These are phyloP conservation scores for Pseudois nayaur DNA, from an alignment of 2,113 vertebrate genomes.

Conservation along the genomic window DNA sequence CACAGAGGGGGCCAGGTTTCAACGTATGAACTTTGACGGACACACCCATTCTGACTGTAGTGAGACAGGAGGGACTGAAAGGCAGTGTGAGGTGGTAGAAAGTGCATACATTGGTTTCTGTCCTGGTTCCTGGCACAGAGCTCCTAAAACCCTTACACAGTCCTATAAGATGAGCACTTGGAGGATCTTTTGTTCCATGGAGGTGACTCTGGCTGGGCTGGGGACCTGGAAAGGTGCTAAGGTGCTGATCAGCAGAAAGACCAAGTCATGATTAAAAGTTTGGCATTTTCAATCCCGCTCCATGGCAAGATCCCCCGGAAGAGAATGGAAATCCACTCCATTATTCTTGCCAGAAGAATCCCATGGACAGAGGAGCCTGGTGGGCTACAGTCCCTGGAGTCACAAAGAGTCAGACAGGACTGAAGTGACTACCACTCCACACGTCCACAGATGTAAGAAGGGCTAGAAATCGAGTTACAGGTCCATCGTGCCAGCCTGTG, in stretches of 20 bases:
- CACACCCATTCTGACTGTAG: not conserved
- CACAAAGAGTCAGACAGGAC: not conserved
- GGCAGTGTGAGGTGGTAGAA: not conserved
- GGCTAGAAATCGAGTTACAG: not conserved
- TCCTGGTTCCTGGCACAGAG: not conserved
- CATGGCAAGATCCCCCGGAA: not conserved
- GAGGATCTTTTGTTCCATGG: not conserved
- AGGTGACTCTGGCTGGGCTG: not conserved
- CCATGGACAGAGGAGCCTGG: not conserved
- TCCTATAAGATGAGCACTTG: not conserved
- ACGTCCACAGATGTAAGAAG: not conserved
- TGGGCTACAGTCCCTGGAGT: not conserved
- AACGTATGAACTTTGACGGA: fast-evolving
- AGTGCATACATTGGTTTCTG: not conserved
- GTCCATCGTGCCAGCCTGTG: not conserved
- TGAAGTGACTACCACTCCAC: not conserved
- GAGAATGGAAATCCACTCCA: not conserved
- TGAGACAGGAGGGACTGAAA: not conserved
- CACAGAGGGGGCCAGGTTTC: not conserved
- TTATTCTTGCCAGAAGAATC: not conserved
- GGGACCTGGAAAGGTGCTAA: fast-evolving
- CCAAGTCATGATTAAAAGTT: not conserved
- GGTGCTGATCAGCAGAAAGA: fast-evolving
- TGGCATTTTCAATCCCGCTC: not conserved
- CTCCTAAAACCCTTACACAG: not conserved